Percentiles rank a stretch among this genome's conserved stretches.
Conservation (phyloP, 2,797 vertebrate genomes). For the Halcyon chelicuti region DNA sequence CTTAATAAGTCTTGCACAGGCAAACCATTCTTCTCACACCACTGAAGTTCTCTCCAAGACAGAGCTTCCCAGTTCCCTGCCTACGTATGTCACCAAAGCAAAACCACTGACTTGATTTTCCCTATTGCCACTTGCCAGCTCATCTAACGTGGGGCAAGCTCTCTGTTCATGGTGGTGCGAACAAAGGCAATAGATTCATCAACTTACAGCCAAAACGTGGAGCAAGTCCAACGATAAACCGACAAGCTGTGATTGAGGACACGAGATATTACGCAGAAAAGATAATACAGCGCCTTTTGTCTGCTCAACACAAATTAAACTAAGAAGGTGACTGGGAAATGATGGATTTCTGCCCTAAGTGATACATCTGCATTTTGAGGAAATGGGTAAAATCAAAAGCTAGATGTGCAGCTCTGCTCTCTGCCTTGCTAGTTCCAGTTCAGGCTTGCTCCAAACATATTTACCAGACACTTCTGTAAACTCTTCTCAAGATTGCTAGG, state of each 20-base stretch:
- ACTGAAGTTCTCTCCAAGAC: background rate
- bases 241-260: background rate
- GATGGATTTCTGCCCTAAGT: constrained; percentile 8
- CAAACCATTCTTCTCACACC: background rate
- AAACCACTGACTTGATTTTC: background rate
- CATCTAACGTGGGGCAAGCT: background rate
- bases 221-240: background rate
- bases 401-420: background rate
- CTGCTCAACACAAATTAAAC: background rate
- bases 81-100: background rate
- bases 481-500: constrained; percentile 52
- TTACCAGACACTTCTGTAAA: constrained; percentile 65
- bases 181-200: background rate
- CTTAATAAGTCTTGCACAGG: background rate
- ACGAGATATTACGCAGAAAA: background rate
- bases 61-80: accelerated
- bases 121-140: background rate
- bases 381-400: background rate
- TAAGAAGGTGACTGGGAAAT: background rate
- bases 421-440: constrained; percentile 53
- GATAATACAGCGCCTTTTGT: background rate
- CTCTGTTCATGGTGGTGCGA: background rate
- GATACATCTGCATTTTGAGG: constrained; percentile 5
- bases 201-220: accelerated
- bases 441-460: constrained; percentile 67